Evolutionary conservation across 2,113 vertebrate species (phyloP), one percentile per base, ranked within the genome.

Genomic region (Rhizomys pruinosus): DNA sequence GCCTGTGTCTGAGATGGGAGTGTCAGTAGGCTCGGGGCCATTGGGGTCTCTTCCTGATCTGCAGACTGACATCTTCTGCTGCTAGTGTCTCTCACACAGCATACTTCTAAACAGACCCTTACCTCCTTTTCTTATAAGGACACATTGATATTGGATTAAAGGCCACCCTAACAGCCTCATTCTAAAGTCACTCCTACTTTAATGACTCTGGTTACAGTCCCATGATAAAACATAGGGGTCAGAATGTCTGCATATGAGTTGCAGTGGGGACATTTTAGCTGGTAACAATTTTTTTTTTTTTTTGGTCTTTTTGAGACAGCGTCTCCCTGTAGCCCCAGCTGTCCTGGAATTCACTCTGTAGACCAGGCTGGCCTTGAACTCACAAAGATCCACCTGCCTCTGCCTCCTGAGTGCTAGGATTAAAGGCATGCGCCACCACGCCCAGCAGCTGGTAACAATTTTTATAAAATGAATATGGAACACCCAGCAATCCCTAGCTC

Each of bases 11-110:
- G 66, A 93, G 72, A 76, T 34, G 52, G 37, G 64, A 68, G 25
- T 15, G 74, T 77, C 23, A 2, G 32, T 1, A 42, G 27, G 23
- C 2, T n/a, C 37, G 64, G 11, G 5, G 27, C 71, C 64, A 29
- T 13, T 32, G 44, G 79, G 77, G 55, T 9, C 72, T 90, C 76
- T 57, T 29, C 29, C 25, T 12, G 22, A 39, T 29, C 42, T 29
- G 7, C 29, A 32, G 17, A 23, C 27, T 27, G 0, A 1, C 47
- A 32, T 27, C 13, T 39, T 37, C 61, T 79, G 77, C 44, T 63
- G 8, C 5, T 0, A 25, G 15, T n/a, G n/a, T 16, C 15, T 37
- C 61, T 25, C 0, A 0, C 2, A 44, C 11, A 37, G 10, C 76
- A 63, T 63, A 20, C 52, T 47, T 73, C 59, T n/a, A 5, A 0